Conservation (phyloP, 2,888 invertebrate genomes). For the Loripinus fragilis region DNA sequence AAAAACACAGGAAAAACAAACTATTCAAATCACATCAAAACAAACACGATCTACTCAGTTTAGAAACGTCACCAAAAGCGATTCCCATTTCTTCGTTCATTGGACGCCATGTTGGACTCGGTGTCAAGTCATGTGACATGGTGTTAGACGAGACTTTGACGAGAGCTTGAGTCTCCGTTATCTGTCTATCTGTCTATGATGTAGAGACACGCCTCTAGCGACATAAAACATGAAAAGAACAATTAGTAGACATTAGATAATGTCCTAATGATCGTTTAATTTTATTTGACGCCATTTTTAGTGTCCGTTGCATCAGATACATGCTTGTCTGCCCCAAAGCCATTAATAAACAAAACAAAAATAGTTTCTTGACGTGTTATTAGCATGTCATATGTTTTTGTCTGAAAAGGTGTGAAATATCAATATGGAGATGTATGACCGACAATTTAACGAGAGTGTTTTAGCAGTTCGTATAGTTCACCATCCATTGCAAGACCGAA, state of each 20-base stretch:
- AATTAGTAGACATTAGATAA: constrained; percentile 4
- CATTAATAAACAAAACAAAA: background rate
- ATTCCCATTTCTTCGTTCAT: constrained; percentile 23
- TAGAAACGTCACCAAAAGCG: constrained; percentile 55
- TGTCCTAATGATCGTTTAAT: background rate
- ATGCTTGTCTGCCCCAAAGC: background rate
- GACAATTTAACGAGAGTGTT: background rate
- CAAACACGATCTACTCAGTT: constrained; percentile 52
- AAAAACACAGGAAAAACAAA: constrained; percentile 41
- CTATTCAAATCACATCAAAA: constrained; percentile 56
- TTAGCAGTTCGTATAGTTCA: too few relatives aligned
- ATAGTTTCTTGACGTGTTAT: background rate
- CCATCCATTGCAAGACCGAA: background rate
- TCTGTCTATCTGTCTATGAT: constrained; percentile 3
- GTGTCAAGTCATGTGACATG: constrained; percentile 32
- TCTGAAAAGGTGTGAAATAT: background rate
- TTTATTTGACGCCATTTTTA: constrained; percentile 14
- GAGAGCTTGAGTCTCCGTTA: constrained; percentile 16
- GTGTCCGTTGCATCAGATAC: background rate
- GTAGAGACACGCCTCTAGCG: constrained; percentile 14
- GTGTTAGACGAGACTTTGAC: constrained; percentile 26
- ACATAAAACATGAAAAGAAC: constrained; percentile 19
- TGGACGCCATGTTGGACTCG: constrained; percentile 49
- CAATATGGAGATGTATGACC: background rate
- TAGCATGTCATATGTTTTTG: background rate